Evolutionary conservation across 1,140 invertebrate genomes (phyloP), one percentile per base, ranked within the genome.

Genomic region (Papilio glaucus): DNA sequence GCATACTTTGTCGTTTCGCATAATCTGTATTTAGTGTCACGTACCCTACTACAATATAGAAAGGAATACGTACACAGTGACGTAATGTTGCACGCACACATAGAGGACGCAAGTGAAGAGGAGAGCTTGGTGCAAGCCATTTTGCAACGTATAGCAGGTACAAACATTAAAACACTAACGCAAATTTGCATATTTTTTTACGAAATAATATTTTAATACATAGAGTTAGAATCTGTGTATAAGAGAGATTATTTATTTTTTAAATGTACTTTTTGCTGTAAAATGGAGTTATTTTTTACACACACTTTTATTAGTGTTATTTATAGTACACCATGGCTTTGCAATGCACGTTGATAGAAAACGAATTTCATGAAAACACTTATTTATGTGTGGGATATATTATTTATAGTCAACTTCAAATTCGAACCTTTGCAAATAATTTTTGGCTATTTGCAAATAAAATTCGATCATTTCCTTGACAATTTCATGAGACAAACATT

Each of bases 91-190:
- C 86, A 88, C 80, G 83, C 84, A 79, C 76, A 42, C 78, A 62
- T 83, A 85, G 85, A 87, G 77, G 89, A 91, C 65, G 65, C 83
- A 45, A 84, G 39, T 67, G 87, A 89, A 39, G 86, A 89, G 13
- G 89, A 90, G 15, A 85, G 84, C 65, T 61, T 92, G 63, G 89
- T 92, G 45, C 83, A 89, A 81, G 89, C 84, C 70, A 88, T 92
- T 72, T 81, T 92, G 82, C 84, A 91, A 79, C 82, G 88, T 79
- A 84, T 91, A 42, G 85, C 87, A 89, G 89, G 89, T 91, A 88
- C 72, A 74, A 77, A 24, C n/a, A 21, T 67, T 37, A 67, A 39
- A 45, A 53, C 9, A 21, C 49, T 24, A 24, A 53, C 49, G 21
- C 21, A 53, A 24, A 24, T 10, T 21, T 53, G 49, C 49, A 53